These are phyloP conservation scores for Hyposoter dolosus DNA, from an alignment of 2,888 invertebrate species.

Conservation along the genomic window DNA sequence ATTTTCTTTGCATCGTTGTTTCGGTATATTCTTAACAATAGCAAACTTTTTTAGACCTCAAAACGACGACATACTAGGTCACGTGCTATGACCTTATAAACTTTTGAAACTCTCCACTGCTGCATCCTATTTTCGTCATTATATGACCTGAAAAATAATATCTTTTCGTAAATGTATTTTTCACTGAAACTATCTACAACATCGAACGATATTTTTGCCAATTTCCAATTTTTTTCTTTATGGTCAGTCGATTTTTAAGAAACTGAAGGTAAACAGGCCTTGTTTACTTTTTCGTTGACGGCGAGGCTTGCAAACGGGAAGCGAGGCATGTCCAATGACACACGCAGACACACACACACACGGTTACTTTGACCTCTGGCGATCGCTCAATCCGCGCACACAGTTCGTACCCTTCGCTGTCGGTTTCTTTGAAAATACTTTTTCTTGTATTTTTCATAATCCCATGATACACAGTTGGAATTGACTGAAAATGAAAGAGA, in stretches of 20 bases:
- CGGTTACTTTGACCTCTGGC: background rate
- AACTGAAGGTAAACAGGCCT: background rate
- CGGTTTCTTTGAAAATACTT: background rate
- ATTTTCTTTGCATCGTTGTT: background rate
- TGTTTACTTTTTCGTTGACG: background rate
- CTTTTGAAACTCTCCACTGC: background rate
- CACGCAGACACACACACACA: background rate
- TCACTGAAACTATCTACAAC: background rate
- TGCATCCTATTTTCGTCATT: background rate
- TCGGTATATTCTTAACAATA: background rate
- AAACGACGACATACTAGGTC: background rate
- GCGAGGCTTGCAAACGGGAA: background rate
- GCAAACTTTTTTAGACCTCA: background rate
- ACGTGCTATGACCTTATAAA: constrained; percentile 1
- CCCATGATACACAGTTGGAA: background rate
- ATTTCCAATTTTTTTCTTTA: background rate
- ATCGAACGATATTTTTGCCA: no score
- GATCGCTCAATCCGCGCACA: no score
- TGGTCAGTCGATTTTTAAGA: background rate
- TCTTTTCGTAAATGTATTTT: background rate
- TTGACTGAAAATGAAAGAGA: background rate
- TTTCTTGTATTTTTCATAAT: background rate
- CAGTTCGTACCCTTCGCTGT: no score
- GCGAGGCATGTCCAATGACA: background rate
- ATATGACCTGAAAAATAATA: constrained; percentile 2